phyloP scores from a whole-genome alignment of 1,140 invertebrate species.

The Ips typographus region DNA sequence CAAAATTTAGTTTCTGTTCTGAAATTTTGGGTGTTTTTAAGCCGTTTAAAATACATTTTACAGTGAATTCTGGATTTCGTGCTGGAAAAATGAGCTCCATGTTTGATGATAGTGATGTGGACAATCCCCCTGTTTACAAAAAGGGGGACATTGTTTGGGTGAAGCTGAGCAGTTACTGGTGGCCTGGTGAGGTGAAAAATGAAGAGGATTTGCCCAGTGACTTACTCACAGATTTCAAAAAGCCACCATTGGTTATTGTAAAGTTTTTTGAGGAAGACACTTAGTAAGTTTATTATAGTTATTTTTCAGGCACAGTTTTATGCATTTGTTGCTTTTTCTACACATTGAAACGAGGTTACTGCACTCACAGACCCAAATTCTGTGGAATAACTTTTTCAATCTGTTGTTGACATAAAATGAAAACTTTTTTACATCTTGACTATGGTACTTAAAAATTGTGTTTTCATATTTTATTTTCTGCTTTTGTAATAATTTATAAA shows the following conservation, averaged over 20 bases:
- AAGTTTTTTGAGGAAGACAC: constrained; percentile 81
- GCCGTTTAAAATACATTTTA: not conserved
- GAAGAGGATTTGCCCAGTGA: constrained; percentile 63
- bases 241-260: constrained; percentile 72
- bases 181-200: constrained; percentile 75
- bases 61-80: constrained; percentile 3
- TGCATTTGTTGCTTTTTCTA: not conserved
- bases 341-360: too few species aligned
- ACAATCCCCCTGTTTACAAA: constrained; percentile 57
- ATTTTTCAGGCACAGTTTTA: not conserved
- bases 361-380: too few species aligned
- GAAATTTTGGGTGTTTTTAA: too few species aligned
- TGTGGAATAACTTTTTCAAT: too few species aligned
- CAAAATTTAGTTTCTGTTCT: not conserved
- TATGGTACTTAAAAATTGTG: too few species aligned
- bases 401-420: too few species aligned
- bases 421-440: too few species aligned
- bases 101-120: constrained; percentile 57
- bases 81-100: constrained; percentile 49
- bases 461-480: too few species aligned
- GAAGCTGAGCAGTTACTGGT: constrained; percentile 73
- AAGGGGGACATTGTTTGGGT: constrained; percentile 81
- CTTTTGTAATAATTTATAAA: too few species aligned
- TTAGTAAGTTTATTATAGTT: constrained; percentile 63
- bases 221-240: constrained; percentile 61